Percentiles rank a stretch among this genome's conserved stretches.
These are phyloP conservation scores for Holcopasites calliopsidis DNA, from an alignment of 1,140 invertebrate species.

Conservation along the genomic window DNA sequence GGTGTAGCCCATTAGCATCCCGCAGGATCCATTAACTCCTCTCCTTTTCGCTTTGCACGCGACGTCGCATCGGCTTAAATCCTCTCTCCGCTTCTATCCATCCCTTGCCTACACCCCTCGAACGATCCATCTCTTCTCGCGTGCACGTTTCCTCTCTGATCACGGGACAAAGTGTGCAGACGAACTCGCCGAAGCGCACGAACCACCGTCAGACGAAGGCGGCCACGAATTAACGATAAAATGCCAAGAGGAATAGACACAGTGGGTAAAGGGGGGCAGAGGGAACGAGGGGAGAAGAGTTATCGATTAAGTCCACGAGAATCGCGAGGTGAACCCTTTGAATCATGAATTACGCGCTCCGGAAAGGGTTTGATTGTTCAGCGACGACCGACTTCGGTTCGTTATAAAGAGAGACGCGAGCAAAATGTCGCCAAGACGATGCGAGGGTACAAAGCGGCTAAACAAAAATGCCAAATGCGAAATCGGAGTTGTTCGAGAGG, in stretches of 20 bases:
- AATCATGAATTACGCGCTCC: background rate
- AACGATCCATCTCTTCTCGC: background rate
- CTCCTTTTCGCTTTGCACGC: conserved; percentile 45
- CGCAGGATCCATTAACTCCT: conserved; percentile 63
- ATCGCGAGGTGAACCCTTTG: conserved; percentile 29
- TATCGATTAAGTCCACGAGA: conserved; percentile 41
- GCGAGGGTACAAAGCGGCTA: conserved; percentile 15
- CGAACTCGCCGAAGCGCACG: conserved; percentile 32
- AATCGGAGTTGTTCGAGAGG: background rate
- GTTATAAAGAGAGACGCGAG: conserved; percentile 20
- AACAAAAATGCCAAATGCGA: conserved; percentile 24
- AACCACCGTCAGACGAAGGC: conserved; percentile 17
- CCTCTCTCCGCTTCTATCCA: background rate
- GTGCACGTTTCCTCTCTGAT: background rate
- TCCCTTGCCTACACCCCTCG: background rate
- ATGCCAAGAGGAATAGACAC: background rate
- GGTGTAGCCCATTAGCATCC: conserved; percentile 62
- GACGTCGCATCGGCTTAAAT: conserved; percentile 46
- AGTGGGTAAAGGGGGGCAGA: background rate
- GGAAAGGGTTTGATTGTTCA: conserved; percentile 28
- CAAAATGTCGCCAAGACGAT: background rate
- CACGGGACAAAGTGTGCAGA: conserved; percentile 29
- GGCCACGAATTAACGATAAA: conserved; percentile 23
- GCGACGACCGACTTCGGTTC: background rate
- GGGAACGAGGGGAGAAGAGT: background rate